phyloP scores from a whole-genome alignment of 2,888 invertebrate species.

The Amaurobius ferox region DNA sequence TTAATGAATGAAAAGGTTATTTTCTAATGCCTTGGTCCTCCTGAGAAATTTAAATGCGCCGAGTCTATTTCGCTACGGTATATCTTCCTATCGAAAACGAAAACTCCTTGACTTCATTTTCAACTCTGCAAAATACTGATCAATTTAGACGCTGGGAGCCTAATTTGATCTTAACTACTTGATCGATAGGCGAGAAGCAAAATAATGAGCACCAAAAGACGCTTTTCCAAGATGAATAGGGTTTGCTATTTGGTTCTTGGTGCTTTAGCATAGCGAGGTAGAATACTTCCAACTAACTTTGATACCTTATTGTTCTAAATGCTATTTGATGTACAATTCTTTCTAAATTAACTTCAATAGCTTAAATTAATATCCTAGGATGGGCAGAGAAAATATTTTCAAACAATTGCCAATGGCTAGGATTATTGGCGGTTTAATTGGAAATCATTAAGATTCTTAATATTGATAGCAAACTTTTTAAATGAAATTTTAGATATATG shows the following conservation, averaged over 20 bases:
- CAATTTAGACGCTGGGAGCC: constrained; percentile 27
- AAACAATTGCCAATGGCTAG: no score
- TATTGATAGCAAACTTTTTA: no score
- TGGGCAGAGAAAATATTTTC: no score
- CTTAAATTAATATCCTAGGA: no score
- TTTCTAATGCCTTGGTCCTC: background rate
- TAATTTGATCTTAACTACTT: constrained; percentile 45
- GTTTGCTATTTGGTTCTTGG: background rate
- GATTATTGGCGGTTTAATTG: no score
- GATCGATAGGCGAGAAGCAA: constrained; percentile 62
- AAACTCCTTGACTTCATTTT: background rate
- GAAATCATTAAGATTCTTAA: no score
- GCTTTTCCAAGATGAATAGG: background rate
- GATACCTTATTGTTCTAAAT: background rate
- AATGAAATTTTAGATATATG: no score
- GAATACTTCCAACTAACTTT: background rate
- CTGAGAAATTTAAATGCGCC: constrained; percentile 1
- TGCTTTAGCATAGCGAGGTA: background rate
- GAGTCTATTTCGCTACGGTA: background rate
- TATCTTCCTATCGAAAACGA: background rate
- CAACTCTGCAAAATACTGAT: background rate
- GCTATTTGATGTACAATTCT: no score
- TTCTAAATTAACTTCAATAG: no score
- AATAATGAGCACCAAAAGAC: constrained; percentile 47
- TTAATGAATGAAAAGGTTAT: background rate